phyloP scores from a whole-genome alignment of 2,888 invertebrate species.

The Eilema depressum region DNA sequence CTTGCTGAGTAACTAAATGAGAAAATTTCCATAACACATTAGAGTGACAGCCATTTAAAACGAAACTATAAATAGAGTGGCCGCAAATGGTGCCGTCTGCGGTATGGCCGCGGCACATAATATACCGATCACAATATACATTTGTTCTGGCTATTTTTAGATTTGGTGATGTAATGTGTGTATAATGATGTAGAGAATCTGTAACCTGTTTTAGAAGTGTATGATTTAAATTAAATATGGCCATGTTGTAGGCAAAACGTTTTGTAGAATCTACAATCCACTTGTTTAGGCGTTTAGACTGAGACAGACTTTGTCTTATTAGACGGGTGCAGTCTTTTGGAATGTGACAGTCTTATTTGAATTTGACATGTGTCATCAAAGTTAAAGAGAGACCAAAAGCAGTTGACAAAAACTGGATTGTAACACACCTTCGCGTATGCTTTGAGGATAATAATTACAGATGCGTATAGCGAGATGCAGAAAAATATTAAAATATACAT shows the following conservation, averaged over 20 bases:
- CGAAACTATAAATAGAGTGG: constrained; percentile 38
- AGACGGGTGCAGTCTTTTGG: too few species aligned
- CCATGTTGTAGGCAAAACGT: not conserved
- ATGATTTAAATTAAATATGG: not conserved
- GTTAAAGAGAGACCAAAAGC: not conserved
- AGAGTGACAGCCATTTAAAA: constrained; percentile 31
- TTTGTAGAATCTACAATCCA: not conserved
- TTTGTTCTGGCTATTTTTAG: constrained; percentile 45
- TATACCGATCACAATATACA: constrained; percentile 41
- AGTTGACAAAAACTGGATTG: not conserved
- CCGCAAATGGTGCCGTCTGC: constrained; percentile 27
- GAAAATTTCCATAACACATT: constrained; percentile 25
- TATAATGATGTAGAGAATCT: constrained; percentile 13
- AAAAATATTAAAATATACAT: not conserved
- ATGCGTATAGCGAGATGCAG: too few species aligned
- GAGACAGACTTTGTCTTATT: too few species aligned
- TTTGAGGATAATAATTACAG: too few species aligned
- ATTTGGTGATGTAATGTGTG: constrained; percentile 28
- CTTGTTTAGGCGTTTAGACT: too few species aligned
- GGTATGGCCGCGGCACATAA: constrained; percentile 32
- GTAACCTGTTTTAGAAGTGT: not conserved
- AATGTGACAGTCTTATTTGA: too few species aligned
- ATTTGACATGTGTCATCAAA: too few species aligned
- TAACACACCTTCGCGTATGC: not conserved
- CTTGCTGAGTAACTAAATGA: not conserved